Base-by-base conservation (phyloP, 2,888 invertebrate species). In the Drosophila anomalata region DNA sequence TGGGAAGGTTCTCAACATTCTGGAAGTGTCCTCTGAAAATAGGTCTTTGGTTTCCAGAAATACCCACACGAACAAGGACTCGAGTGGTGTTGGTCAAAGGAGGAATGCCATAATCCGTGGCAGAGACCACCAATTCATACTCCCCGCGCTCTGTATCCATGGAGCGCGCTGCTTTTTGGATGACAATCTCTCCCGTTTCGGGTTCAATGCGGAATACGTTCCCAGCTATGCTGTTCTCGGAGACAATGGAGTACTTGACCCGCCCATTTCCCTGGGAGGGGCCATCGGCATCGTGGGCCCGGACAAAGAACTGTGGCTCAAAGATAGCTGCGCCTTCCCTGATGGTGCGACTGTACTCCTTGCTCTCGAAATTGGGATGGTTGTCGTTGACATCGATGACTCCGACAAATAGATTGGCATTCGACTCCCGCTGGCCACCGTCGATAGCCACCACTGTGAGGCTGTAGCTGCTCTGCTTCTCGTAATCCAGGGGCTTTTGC, bases 381-480 rank as follows among this genome's bases (percentile, higher is more conserved):
- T 96, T 96, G 83, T 96, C 96, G 79, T 96, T 96, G 0, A 96
- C 94, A 83, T 96, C 96, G 5, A 94, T 88, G 0, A 96, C 93
- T 74, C 95, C 95, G 12, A 96, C 93, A 53, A 94, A 94, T 39
- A 96, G 92, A 90, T 95, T 95, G 0, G 95, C 94, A 29, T 95
- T 94, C 0, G 95, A 93, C 12, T 95, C 93, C 76, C 94, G 94
- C 0, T 95, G 96, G 0, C 97, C 97, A 0, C 96, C 96, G 88
- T 97, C 97, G 72, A 93, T 94, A 0, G 97, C 97, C 72, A 96
- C 95, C 56, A 96, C 93, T 0, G 96, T 96, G 61, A 97, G 91
- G 63, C 96, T 96, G 76, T 96, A 97, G 63, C 95, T 95, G 78
- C 95, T 95, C 78, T 96, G 96, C 11, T 93, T 94, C 89, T 97